Base-by-base conservation (phyloP, 2,888 invertebrate species). In the Lepidonotus clava region DNA sequence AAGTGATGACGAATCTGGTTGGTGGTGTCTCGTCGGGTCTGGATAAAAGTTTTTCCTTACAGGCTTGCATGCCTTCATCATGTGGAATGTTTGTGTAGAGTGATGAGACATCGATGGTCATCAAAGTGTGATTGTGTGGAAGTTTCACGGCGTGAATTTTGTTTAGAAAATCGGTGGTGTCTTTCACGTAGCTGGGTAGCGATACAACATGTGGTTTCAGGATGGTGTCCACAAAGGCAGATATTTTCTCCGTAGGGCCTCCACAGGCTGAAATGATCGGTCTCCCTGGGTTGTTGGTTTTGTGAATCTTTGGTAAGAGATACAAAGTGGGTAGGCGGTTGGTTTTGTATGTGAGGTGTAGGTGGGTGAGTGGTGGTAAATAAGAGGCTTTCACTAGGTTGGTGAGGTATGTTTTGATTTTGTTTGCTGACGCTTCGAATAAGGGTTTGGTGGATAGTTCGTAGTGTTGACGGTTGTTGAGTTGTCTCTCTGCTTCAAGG, bases 11-110 rank as follows among this genome's bases (percentile, higher is more conserved):
- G 21, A 34, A 11, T 14, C 8, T 6, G 2, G 76, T 76, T 1
- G 76, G 38, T 11, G 38, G 76, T 14, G 6, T 4, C 18, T 21
- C 21, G 38, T 40, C 40, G 0, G 8, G 21, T 76, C 76, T 76
- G 4, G 2, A 18, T 0, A n/a, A 8, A 1, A 76, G 24, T 5
- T 18, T n/a, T 18, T 34, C 5, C 6, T 18, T 1, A 14, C 21
- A 14, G 76, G 76, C 76, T 8, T 4, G 11, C 1, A 76, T 34
- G 76, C 76, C 76, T 18, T 76, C 76, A n/a, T 1, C 18, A 21
- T 76, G 76, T 2, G 76, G 76, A 11, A 84, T 76, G 18, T 76
- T 76, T 14, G 76, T 76, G 38, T 76, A 76, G 5, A 76, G 76
- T n/a, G 76, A 36, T 4, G 76, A 36, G 38, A 76, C 76, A 40